Evolutionary conservation across 2,888 invertebrate genomes (phyloP).

Genomic region (Melipona beecheii): DNA sequence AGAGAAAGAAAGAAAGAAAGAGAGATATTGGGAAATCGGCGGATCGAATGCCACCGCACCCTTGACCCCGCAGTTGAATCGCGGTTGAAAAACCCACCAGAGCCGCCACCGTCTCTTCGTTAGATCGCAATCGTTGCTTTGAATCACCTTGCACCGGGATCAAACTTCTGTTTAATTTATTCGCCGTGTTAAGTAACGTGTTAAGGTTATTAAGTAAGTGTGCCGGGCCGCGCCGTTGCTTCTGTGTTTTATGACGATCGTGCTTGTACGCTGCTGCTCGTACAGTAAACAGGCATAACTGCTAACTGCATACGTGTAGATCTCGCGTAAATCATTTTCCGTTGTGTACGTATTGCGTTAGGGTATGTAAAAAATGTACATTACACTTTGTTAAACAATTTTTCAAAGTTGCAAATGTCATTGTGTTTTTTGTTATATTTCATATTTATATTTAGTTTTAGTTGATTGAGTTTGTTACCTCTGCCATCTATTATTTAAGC

Average conservation of each 20-base stretch:
- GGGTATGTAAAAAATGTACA: too few species aligned
- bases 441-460: too few species aligned
- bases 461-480: too few species aligned
- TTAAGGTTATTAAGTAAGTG: conserved; percentile 38
- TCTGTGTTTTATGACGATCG: conserved; percentile 2
- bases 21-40: conserved; percentile 39
- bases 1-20: background rate
- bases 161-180: conserved; percentile 29
- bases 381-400: too few species aligned
- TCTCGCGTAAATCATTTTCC: too few species aligned
- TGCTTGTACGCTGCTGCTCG: background rate
- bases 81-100: conserved; percentile 9
- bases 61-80: conserved; percentile 45
- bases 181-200: conserved; percentile 33
- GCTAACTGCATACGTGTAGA: too few species aligned
- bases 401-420: too few species aligned
- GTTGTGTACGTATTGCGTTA: too few species aligned
- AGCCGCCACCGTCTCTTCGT: background rate
- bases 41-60: conserved; percentile 44
- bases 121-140: conserved; percentile 11
- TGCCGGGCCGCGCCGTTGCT: conserved; percentile 6
- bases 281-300: too few species aligned
- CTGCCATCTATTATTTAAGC: too few species aligned
- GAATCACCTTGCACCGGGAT: conserved; percentile 15
- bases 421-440: too few species aligned